Evolutionary conservation across 2,113 vertebrate genomes (phyloP).

Genomic region (Ceyx margarethae): DNA sequence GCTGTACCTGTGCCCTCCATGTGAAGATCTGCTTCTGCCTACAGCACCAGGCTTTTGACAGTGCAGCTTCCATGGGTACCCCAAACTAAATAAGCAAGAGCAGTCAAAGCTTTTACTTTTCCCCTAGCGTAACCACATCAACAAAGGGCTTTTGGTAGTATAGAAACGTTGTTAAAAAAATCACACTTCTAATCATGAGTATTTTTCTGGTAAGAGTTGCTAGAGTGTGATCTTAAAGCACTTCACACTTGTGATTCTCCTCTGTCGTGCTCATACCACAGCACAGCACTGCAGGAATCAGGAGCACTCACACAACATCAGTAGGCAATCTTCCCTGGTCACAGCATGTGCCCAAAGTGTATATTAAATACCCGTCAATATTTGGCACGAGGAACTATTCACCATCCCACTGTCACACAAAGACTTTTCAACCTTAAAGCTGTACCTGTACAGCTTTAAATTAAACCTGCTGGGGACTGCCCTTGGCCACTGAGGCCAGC

Average conservation of each 20-base stretch:
- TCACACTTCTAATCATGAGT: conserved; percentile 54
- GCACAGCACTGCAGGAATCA: conserved; percentile 16
- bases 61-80: neutral
- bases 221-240: conserved; percentile 60
- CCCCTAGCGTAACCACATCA: neutral
- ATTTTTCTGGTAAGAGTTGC: conserved; percentile 51
- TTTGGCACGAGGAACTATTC: neutral
- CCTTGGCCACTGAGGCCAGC: neutral
- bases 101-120: conserved; percentile 14
- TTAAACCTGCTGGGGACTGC: neutral
- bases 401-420: neutral
- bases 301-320: conserved; percentile 43
- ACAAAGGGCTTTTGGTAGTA: conserved; percentile 19
- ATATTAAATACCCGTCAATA: conserved; percentile 45
- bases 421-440: conserved; percentile 4
- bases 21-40: neutral
- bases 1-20: neutral
- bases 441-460: neutral
- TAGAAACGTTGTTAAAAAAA: neutral
- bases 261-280: neutral
- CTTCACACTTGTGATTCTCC: conserved; percentile 67
- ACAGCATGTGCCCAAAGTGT: conserved; percentile 36
- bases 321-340: conserved; percentile 19
- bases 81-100: neutral
- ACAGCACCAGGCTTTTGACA: neutral